Percentiles rank a stretch among this genome's conserved stretches.
These are phyloP conservation scores for Acrobasis suavella DNA, from an alignment of 2,888 invertebrate species.

Conservation along the genomic window DNA sequence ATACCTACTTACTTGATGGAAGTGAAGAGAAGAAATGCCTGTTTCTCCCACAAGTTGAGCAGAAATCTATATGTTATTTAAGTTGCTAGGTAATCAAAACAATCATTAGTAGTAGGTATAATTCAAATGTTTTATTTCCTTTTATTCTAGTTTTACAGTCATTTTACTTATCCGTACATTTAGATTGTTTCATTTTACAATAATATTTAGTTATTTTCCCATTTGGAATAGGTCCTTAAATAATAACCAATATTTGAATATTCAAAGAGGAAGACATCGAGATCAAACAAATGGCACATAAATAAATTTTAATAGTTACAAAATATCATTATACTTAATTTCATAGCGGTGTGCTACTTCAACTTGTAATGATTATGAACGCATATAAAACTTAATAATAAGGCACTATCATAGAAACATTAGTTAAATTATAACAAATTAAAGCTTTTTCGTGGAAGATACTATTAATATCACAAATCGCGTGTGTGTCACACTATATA, in stretches of 20 bases:
- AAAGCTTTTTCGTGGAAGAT: constrained; percentile 80
- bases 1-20: no score
- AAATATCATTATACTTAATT: constrained; percentile 31
- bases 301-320: constrained; percentile 40
- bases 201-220: constrained; percentile 17
- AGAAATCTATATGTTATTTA: no score
- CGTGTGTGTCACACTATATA: constrained; percentile 18
- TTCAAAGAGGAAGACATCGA: constrained; percentile 67
- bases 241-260: constrained; percentile 35
- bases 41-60: background rate
- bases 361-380: constrained; percentile 7
- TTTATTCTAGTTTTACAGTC: constrained; percentile 14
- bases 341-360: constrained; percentile 18
- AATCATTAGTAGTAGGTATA: background rate
- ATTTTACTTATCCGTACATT: background rate
- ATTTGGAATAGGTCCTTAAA: constrained; percentile 42
- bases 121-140: constrained; percentile 3
- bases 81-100: background rate
- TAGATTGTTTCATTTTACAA: constrained; percentile 23
- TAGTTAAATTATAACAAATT: constrained; percentile 67
- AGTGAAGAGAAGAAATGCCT: no score
- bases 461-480: constrained; percentile 73
- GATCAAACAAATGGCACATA: constrained; percentile 74
- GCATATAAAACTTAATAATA: constrained; percentile 34
- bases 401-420: constrained; percentile 45